Conservation (phyloP, 1,140 invertebrate species). For the Pissodes strobi region DNA sequence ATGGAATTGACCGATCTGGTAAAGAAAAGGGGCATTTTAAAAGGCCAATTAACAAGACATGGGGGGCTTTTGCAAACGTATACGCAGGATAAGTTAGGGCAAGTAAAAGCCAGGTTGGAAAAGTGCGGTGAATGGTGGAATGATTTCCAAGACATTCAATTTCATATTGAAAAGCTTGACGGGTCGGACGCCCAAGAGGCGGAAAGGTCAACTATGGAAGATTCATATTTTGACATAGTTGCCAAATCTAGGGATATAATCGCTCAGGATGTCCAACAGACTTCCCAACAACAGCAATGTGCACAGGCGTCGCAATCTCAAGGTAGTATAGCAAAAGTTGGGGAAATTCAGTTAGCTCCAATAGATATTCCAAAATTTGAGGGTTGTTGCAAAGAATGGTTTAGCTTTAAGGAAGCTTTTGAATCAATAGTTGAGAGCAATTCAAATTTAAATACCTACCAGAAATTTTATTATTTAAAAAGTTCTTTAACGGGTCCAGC, state of each 20-base stretch:
- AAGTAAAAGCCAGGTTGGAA: too few species aligned
- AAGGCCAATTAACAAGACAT: too few species aligned
- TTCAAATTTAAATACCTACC: neutral
- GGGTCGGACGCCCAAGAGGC: neutral
- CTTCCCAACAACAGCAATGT: neutral
- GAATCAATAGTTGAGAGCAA: neutral
- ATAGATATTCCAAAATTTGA: conserved; percentile 1
- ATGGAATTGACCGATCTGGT: too few species aligned
- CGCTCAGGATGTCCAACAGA: neutral
- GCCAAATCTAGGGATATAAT: neutral
- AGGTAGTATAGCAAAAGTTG: neutral
- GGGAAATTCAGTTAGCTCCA: neutral
- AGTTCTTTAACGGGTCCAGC: too few species aligned
- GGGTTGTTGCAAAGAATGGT: neutral
- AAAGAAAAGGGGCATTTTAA: too few species aligned
- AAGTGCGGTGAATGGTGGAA: too few species aligned
- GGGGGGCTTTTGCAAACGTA: too few species aligned
- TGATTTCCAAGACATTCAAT: too few species aligned
- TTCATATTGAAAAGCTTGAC: too few species aligned
- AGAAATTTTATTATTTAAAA: too few species aligned
- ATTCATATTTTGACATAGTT: conserved; percentile 1
- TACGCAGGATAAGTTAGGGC: too few species aligned
- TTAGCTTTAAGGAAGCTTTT: neutral
- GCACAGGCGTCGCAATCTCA: neutral
- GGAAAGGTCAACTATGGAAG: neutral